phyloP scores from a whole-genome alignment of 2,113 vertebrate species.

The Pterophyllum scalare region DNA sequence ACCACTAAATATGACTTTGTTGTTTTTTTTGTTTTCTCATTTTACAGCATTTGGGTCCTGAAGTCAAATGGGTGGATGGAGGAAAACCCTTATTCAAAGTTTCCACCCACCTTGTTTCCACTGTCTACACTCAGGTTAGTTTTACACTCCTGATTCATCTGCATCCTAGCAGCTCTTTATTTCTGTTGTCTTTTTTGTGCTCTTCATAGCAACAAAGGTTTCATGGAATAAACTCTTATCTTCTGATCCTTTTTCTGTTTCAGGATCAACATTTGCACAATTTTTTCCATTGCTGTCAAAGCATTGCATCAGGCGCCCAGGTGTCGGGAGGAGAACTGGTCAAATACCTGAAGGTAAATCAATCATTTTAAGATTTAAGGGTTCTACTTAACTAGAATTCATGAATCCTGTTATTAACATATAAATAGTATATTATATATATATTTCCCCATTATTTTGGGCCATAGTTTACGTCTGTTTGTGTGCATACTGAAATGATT shows the following conservation, averaged over 20 bases:
- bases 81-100: slow-evolving; percentile 92
- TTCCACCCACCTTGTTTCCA: slow-evolving; percentile 94
- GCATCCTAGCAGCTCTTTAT: not conserved
- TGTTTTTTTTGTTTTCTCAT: not conserved
- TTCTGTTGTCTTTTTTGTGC: not conserved
- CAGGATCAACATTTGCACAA: slow-evolving; percentile 99
- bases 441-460: not conserved
- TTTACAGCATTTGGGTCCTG: slow-evolving; percentile 89
- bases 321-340: slow-evolving; percentile 90
- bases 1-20: not conserved
- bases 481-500: no score
- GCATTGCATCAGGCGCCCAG: slow-evolving; percentile 82
- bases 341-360: slow-evolving; percentile 95
- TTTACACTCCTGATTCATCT: not conserved
- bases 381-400: not conserved
- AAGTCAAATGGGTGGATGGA: slow-evolving; percentile 98
- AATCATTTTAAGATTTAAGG: not conserved
- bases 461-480: not conserved
- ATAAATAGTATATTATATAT: no score
- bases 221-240: not conserved
- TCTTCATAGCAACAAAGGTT: not conserved
- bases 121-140: slow-evolving; percentile 94
- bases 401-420: not conserved
- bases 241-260: slow-evolving; percentile 6
- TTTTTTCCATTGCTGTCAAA: slow-evolving; percentile 97